phyloP scores from a whole-genome alignment of 2,797 vertebrate genomes.

The Todus mexicanus region DNA sequence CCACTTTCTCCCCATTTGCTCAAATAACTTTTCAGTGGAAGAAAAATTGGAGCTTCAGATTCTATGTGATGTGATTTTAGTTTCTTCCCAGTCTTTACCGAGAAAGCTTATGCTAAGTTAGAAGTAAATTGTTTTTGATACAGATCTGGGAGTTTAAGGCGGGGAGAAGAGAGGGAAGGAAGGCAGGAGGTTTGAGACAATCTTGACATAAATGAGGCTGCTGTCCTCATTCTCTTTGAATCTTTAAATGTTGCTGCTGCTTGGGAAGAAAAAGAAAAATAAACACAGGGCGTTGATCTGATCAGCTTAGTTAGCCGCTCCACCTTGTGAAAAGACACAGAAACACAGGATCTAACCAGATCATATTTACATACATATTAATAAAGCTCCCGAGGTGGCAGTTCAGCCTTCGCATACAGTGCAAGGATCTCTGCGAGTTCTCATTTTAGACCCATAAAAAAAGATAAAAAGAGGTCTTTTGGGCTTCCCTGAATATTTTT shows the following conservation, averaged over 20 bases:
- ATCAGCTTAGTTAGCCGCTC: slow-evolving; percentile 26
- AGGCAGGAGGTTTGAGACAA: background rate
- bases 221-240: slow-evolving; percentile 1
- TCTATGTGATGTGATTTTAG: slow-evolving; percentile 41
- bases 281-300: background rate
- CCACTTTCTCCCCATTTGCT: slow-evolving; percentile 42
- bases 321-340: slow-evolving; percentile 47
- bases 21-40: slow-evolving; percentile 48
- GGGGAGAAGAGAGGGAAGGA: background rate
- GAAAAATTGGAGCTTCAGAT: slow-evolving; percentile 27
- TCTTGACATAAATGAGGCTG: slow-evolving; percentile 3
- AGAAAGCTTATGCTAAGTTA: slow-evolving; percentile 3
- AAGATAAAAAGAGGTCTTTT: slow-evolving; percentile 59
- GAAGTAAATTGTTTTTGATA: slow-evolving; percentile 8
- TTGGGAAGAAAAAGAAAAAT: background rate
- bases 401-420: slow-evolving; percentile 36
- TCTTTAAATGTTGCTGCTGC: background rate
- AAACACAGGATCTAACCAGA: slow-evolving; percentile 17
- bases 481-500: slow-evolving; percentile 53
- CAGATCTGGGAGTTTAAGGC: background rate
- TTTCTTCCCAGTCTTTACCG: slow-evolving; percentile 4
- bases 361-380: slow-evolving; percentile 46
- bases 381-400: slow-evolving; percentile 51
- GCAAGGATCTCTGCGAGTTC: slow-evolving; percentile 41
- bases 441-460: slow-evolving; percentile 60